These are phyloP conservation scores for Marasmarcha lunaedactyla DNA, from an alignment of 2,888 invertebrate species.

Conservation along the genomic window DNA sequence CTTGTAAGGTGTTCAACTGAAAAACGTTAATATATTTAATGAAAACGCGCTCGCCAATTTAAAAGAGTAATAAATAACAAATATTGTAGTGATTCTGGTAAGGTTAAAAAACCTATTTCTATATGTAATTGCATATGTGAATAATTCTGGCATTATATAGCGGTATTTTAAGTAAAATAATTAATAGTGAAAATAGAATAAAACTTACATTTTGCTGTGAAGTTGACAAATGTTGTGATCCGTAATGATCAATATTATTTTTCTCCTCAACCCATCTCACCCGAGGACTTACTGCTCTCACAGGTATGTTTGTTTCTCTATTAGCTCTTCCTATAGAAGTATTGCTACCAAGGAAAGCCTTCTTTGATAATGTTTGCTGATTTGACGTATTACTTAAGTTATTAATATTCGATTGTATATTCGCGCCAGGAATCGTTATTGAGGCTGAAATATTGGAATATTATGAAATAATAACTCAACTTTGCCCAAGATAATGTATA, in stretches of 20 bases:
- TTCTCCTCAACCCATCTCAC: constrained; percentile 64
- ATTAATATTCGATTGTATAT: constrained; percentile 65
- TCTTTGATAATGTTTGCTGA: constrained; percentile 58
- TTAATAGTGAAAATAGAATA: neutral
- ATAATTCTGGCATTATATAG: too few species aligned
- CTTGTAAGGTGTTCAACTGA: constrained; percentile 35
- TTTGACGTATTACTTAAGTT: constrained; percentile 37
- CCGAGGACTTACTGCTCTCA: constrained; percentile 62
- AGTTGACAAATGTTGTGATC: constrained; percentile 47
- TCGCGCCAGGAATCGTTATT: constrained; percentile 76
- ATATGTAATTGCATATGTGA: too few species aligned
- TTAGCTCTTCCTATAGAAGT: constrained; percentile 57
- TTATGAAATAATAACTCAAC: neutral
- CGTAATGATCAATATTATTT: constrained; percentile 42
- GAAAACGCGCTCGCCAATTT: too few species aligned
- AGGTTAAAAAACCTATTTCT: too few species aligned
- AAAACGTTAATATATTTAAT: constrained; percentile 12
- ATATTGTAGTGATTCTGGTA: too few species aligned
- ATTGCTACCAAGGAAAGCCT: constrained; percentile 64
- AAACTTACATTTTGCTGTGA: constrained; percentile 61
- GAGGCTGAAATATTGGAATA: constrained; percentile 72
- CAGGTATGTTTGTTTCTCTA: constrained; percentile 60
- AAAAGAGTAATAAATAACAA: too few species aligned
- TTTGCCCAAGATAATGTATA: neutral
- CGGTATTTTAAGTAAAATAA: neutral